Evolutionary conservation across 2,797 vertebrate species (phyloP), one percentile per base, ranked within the genome.

Genomic region (Ataeniobius toweri): DNA sequence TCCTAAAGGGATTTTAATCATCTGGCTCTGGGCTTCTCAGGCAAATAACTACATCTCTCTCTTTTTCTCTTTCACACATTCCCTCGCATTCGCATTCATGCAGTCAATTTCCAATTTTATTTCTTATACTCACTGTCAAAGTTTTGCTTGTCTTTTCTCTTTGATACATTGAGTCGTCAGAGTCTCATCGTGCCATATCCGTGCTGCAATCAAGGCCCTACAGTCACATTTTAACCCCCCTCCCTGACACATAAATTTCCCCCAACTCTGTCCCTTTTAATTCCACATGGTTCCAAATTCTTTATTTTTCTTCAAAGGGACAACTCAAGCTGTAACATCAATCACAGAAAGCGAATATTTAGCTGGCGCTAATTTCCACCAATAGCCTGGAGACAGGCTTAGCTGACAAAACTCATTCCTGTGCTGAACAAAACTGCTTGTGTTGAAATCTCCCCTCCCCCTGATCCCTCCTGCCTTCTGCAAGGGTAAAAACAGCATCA

Each of bases 321-420:
- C 94, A 94, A 92, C 91, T 83, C 83, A 50, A 95, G 93, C 94
- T 91, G 89, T 95, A 94, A 95, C 94, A 95, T 95, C 95, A 95
- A 95, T 96, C 95, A 95, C 85, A 83, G 93, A 93, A 95, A 94
- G 92, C 85, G 95, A 95, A 95, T 95, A 95, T 95, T 95, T 95
- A 95, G 94, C 93, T 89, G 86, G 83, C 87, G 90, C 94, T 95
- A 95, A 95, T 96, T 96, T 95, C 93, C 94, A 94, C 94, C 94
- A 95, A 94, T 95, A 95, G 95, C 94, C 94, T 93, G 92, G 93
- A 95, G 94, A 95, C 93, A 91, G 92, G 94, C 94, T 95, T 96
- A 94, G 93, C 94, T 95, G 94, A 95, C 94, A 95, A 95, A 95
- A 95, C 94, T 94, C 94, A 95, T 95, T 95, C 94, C 94, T 94